These are phyloP conservation scores for Styela plicata DNA, from an alignment of 23 tunicate species.

Conservation along the genomic window DNA sequence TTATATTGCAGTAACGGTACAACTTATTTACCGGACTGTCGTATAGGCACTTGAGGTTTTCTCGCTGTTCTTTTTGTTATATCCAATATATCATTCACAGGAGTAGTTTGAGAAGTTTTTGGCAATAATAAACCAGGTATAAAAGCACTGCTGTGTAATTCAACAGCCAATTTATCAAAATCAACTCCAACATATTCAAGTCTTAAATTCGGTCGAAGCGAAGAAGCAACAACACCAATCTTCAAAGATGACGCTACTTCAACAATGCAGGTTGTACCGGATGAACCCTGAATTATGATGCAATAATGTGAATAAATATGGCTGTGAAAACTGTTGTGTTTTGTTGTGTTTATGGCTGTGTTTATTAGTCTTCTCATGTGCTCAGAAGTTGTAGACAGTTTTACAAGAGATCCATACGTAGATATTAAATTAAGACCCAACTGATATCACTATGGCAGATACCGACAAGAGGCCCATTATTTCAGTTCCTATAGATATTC, in stretches of 20 bases:
- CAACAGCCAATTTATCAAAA: slow-evolving; percentile 42
- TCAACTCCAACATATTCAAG: slow-evolving; percentile 38
- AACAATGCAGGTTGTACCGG: slow-evolving; percentile 70
- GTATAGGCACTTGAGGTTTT: not conserved
- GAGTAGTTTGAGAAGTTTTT: not conserved
- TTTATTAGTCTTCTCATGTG: too few relatives aligned
- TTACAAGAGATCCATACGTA: too few relatives aligned
- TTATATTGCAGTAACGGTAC: too few relatives aligned
- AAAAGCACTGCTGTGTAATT: slow-evolving; percentile 74
- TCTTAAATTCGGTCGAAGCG: slow-evolving; percentile 23
- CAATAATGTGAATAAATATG: not conserved
- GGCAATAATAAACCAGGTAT: slow-evolving; percentile 78
- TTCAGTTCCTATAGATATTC: too few relatives aligned
- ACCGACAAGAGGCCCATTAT: too few relatives aligned
- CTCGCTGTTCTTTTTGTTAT: not conserved
- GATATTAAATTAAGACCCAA: too few relatives aligned
- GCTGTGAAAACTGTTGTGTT: too few relatives aligned
- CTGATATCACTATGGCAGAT: too few relatives aligned
- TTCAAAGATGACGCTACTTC: slow-evolving; percentile 61
- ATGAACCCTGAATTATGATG: slow-evolving; percentile 32
- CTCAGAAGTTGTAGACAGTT: too few relatives aligned
- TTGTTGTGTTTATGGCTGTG: too few relatives aligned
- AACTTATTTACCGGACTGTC: slow-evolving; percentile 8
- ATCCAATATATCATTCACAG: not conserved
- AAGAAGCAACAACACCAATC: slow-evolving; percentile 38